Base-by-base conservation (phyloP, 2,797 vertebrate species). In the Hephaestus fuliginosus region DNA sequence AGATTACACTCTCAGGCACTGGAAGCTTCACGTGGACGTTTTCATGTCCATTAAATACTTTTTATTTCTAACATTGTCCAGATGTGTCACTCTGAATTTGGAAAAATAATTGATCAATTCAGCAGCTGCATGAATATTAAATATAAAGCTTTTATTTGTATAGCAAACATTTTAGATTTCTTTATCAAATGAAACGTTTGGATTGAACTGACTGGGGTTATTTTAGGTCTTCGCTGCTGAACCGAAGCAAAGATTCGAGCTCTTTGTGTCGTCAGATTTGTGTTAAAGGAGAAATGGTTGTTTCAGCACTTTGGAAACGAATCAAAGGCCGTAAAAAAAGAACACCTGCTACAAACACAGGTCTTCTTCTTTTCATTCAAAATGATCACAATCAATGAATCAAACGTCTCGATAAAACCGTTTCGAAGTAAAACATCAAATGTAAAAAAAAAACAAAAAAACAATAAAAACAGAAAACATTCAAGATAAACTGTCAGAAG, bases 381-480 rank as follows among this genome's bases (percentile, higher is more conserved):
- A 86, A 74, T 52, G 39, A 71, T 9, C 71, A 89, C 89, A 91
- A 92, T 88, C 87, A 60, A 78, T 11, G 28, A 83, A 63, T 48
- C 69, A 79, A 81, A 80, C 2, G 17, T 36, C 3, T 28, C 13
- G 1, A 73, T 13, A 18, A 12, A 56, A 62, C 12, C 20, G 39
- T 55, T 13, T 18, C 1, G 0, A 36, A 44, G 14, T 20, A 8
- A 72, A 69, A 69, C n/a, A 30, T 20, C 56, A 72, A 73, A 55
- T 14, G 30, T 10, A 48, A 73, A 28, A 73, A 78, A 43, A 48
- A 55, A 66, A 33, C 7, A 44, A 18, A 10, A 28, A 55, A 25
- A 14, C 7, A 44, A 41, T 7, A 10, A 2, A 57, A 44, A 41
- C 10, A 10, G 3, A 57, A 84, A 78, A 84, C 65, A 81, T 85